Base-by-base conservation (phyloP, 92 coral and sea anemone genomes). In the Virgularia gustaviana region DNA sequence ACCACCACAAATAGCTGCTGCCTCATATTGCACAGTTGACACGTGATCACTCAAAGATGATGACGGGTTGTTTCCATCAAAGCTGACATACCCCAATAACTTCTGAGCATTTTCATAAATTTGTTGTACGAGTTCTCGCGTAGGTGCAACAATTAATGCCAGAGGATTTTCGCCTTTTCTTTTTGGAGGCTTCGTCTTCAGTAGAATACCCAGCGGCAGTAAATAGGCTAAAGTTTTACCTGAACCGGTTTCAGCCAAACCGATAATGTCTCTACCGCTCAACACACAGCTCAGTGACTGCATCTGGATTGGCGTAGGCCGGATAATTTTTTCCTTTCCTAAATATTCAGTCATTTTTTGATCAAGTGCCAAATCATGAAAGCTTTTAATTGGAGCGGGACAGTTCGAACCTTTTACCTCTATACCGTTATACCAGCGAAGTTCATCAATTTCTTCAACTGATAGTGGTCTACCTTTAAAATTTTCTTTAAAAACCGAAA, bases 161-260 rank as follows among this genome's bases (percentile, higher is more conserved):
- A 86, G 71, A 2, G 98, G 98, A 3, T 77, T 79, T 57, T 82
- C 86, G 10, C 86, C 88, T 39, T 86, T 83, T 34, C 55, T 76
- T 57, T 88, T 81, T 37, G 98, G 98, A 27, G 76, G 62, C 55
- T 86, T 85, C 65, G 82, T 57, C 77, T 82, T 84, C 24, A 92
- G 77, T 56, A 89, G 72, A 88, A 89, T 85, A 42, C 83, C 85
- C 77, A 92, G 76, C 20, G 98, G 98, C 1, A 92, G 77, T n/a
- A 88, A 68, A 75, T 92, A 92, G 0, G 96, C 90, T 62, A 92
- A 76, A 0, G 98, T 92, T 65, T 92, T 92, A 12, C 98, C 98
- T 19, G 92, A 88, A 3, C 98, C 98, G 24, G 98, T 92, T 81
- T 92, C 98, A 13, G 98, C 98, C 45, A 92, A 78, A n/a, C 98